Base-by-base conservation (phyloP, 2,888 invertebrate genomes). In the Belgica antarctica region DNA sequence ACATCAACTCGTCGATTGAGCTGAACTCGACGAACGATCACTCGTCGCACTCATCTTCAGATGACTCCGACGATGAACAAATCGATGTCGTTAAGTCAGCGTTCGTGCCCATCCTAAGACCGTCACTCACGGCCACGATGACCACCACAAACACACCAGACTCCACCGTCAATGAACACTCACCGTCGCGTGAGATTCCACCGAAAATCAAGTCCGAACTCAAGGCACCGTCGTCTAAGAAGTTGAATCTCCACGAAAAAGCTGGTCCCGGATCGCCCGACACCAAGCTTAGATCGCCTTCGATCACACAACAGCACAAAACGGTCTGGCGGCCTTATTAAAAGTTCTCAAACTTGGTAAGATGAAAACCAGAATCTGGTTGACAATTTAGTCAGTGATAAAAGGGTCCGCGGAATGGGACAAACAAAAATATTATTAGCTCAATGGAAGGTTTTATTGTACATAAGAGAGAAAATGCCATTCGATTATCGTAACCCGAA, bases 61-160 rank as follows among this genome's bases (percentile, higher is more conserved):
- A 85, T 71, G 84, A 84, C 72, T 87, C 87, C 0, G 88, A 88
- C 61, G 88, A 89, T 71, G 88, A 88, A 75, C 86, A 86, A 71
- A 89, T 89, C 74, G 89, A 89, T 75, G 89, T 89, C 24, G 89
- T 89, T 0, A 87, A 87, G 75, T 89, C 89, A 0, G 89, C 89
- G 1, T 89, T 88, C 78, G 86, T 87, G 62, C 87, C 88, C 22
- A 86, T 87, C 68, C 81, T 77, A 17, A 73, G 77, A n/a, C 77
- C 78, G 5, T 70, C 71, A 36, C n/a, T 71, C 47, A 17, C 62
- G 12, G 57, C 31, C 8, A 61, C 62, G n/a, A 52, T 66, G 5
- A 69, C 62, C 8, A 70, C 69, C 10, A n/a, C 61, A 2, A 41
- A 68, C 34, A 36, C 62, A 19, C 73, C 73, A 71, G 73, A 72